Conservation (phyloP, 2,797 vertebrate genomes). For the Podarcis lilfordi region DNA sequence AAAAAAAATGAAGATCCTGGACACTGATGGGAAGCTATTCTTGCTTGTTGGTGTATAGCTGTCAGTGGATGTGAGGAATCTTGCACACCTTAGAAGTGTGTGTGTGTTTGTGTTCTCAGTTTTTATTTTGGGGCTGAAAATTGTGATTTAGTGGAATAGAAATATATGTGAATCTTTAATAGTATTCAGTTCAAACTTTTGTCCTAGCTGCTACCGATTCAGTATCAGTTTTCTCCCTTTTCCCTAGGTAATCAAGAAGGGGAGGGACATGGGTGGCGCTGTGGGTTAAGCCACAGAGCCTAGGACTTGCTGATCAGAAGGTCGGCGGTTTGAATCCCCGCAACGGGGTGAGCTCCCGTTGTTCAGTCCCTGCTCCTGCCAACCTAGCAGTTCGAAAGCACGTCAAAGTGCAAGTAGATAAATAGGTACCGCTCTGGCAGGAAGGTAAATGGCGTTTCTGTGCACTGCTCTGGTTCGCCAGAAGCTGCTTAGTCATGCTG, state of each 20-base stretch:
- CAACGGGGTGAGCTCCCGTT: too few relatives aligned
- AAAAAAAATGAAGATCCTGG: neutral
- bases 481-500: too few relatives aligned
- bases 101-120: neutral
- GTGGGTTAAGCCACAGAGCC: too few relatives aligned
- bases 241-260: neutral
- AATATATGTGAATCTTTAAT: neutral
- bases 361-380: too few relatives aligned
- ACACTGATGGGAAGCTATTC: neutral
- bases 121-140: neutral
- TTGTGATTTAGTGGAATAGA: neutral
- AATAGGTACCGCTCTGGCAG: too few relatives aligned
- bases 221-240: neutral
- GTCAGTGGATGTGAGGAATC: neutral
- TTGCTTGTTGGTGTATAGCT: neutral
- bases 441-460: too few relatives aligned
- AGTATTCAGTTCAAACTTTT: neutral
- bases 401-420: too few relatives aligned
- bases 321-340: too few relatives aligned
- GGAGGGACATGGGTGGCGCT: neutral
- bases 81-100: slow-evolving; percentile 6
- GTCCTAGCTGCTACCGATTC: neutral
- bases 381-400: too few relatives aligned
- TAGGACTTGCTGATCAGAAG: too few relatives aligned
- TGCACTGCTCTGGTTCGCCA: too few relatives aligned